Base-by-base conservation (phyloP, 2,888 invertebrate genomes). In the Tinea trinotella region DNA sequence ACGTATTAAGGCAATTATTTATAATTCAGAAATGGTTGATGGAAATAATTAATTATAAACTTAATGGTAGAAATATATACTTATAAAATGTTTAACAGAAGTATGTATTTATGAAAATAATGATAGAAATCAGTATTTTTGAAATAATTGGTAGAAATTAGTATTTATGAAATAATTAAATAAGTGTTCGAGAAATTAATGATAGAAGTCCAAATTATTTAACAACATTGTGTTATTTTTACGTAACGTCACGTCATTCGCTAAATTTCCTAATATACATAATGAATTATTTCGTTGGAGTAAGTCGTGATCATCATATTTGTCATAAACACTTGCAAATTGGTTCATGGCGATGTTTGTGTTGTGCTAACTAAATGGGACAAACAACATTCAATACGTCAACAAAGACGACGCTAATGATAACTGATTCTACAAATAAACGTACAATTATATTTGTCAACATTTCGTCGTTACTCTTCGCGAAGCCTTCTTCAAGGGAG, bases 281-380 rank as follows among this genome's bases (percentile, higher is more conserved):
- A 40, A 15, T 24, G 24, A 7, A 24, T 5, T 24, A 40, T 40
- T 30, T 10, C 30, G 30, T 30, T 7, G 4, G 7, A n/a, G 9
- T 15, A 40, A 46, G 3, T 46, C 46, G 46, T 46, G 46, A 46
- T 17, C 19, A 19, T 46, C 19, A 46, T 19, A 46, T 46, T 46
- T 19, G 40, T 9, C 46, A 46, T 46, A 2, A 19, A 19, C 18
- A 46, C 46, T 46, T 46, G 46, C 10, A 46, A 46, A 46, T 46
- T 46, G 46, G 46, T 46, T 18, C 17, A 46, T 19, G 46, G 46
- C 10, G 46, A 46, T 46, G 17, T 46, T 46, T 46, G 46, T 19
- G 19, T 46, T 46, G 19, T 19, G 46, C 19, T 40, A 40, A 46
- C 17, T 40, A 40, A 46, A 46, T 19, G 19, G 46, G 10, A 46